Conservation (phyloP, 2,113 vertebrate species). For the Chaetorhynchus papuensis region DNA sequence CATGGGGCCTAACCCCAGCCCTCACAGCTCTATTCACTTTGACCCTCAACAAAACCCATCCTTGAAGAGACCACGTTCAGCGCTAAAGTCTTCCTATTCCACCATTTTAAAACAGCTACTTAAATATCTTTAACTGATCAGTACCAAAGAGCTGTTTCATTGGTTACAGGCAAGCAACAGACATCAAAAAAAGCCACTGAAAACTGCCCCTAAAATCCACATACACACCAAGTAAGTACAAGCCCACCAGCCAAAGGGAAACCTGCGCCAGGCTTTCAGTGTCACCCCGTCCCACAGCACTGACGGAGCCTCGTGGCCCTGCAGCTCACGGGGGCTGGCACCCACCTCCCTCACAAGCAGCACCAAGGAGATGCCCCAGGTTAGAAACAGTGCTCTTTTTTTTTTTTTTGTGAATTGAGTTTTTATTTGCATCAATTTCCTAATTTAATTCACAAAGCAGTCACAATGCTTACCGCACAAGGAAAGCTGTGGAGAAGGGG, state of each 20-base stretch:
- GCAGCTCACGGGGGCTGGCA: background rate
- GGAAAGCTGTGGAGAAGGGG: background rate
- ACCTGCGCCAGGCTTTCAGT: background rate
- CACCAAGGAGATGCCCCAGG: background rate
- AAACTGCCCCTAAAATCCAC: background rate
- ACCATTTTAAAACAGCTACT: background rate
- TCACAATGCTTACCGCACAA: background rate
- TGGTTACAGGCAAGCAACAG: background rate
- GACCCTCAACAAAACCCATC: background rate
- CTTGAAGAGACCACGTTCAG: background rate
- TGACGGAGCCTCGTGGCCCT: background rate
- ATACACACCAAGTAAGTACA: background rate
- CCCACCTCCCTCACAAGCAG: background rate
- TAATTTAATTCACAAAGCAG: background rate
- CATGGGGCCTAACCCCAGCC: background rate
- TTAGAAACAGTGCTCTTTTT: background rate
- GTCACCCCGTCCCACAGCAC: rapidly evolving
- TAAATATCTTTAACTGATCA: background rate
- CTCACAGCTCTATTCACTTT: background rate
- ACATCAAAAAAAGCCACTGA: background rate
- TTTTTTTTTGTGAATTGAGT: background rate
- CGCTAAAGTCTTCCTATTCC: background rate
- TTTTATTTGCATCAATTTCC: background rate
- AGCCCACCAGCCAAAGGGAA: background rate
- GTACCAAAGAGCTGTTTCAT: background rate